Conservation (phyloP, 2,888 invertebrate species). For the Sarcophaga variegata region DNA sequence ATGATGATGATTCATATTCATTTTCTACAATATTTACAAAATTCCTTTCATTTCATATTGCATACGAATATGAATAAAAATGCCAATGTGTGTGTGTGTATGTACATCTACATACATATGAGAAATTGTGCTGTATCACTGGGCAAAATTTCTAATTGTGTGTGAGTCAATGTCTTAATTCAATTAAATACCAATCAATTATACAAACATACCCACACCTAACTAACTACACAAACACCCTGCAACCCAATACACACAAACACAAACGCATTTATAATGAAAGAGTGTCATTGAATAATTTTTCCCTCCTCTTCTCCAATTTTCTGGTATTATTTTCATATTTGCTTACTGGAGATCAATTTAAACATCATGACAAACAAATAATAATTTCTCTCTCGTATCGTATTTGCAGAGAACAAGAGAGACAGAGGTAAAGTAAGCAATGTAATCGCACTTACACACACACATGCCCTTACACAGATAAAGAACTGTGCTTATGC, state of each 20-base stretch:
- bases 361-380: constrained; percentile 22
- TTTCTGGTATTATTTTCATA: not conserved
- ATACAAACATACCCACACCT: constrained; percentile 29
- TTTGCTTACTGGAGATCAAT: not conserved
- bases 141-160: constrained; percentile 11
- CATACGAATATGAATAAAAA: not conserved
- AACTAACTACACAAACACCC: not conserved
- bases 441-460: no score
- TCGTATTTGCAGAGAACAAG: no score
- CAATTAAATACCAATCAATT: constrained; percentile 61
- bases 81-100: not conserved
- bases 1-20: constrained; percentile 34
- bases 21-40: constrained; percentile 19
- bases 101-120: not conserved
- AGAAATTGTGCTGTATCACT: not conserved
- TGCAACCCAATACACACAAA: not conserved
- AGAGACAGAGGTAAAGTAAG: no score
- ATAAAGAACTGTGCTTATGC: no score
- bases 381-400: not conserved
- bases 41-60: constrained; percentile 24
- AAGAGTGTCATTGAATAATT: not conserved
- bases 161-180: constrained; percentile 53
- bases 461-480: no score
- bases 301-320: not conserved
- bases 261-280: not conserved